Base-by-base conservation (phyloP, 1,140 invertebrate species). In the Ephestia elutella region DNA sequence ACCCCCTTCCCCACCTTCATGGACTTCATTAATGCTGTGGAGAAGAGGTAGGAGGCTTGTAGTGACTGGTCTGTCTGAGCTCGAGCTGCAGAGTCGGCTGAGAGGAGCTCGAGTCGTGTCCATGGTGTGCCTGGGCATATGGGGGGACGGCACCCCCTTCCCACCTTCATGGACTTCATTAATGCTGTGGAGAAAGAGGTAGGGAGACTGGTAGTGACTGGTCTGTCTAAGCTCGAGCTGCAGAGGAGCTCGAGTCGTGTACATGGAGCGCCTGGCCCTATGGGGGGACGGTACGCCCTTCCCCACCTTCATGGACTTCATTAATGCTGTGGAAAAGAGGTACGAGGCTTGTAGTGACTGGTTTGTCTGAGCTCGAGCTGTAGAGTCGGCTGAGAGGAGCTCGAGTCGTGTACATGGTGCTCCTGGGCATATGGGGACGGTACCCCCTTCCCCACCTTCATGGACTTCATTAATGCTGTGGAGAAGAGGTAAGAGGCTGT, bases 261-360 rank as follows among this genome's bases (percentile, higher is more conserved):
- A 99, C 74, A 99, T 99, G 99, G 97, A 97, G 4, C 90, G 99
- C 10, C 90, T 25, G 21, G 21, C 2, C 18, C 93, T 99, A 48
- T 99, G 99, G 99, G 99, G 99, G 2, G 92, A 94, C 70, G 98
- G 98, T 0, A 99, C 98, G n/a, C n/a, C n/a, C n/a, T n/a, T n/a
- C n/a, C n/a, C n/a, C n/a, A n/a, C n/a, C n/a, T n/a, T n/a, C n/a
- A n/a, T n/a, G n/a, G n/a, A n/a, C n/a, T n/a, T n/a, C n/a, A n/a
- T n/a, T n/a, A n/a, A n/a, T n/a, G n/a, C n/a, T n/a, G n/a, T 25
- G 21, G 21, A 25, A 7, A 25, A 25, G 21, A 25, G 21, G 21
- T 25, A n/a, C n/a, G n/a, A n/a, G n/a, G n/a, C n/a, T n/a, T n/a
- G n/a, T n/a, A n/a, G n/a, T n/a, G n/a, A n/a, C n/a, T n/a, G n/a